These are phyloP conservation scores for Eptesicus fuscus DNA, from an alignment of 2,113 vertebrate species.

Conservation along the genomic window DNA sequence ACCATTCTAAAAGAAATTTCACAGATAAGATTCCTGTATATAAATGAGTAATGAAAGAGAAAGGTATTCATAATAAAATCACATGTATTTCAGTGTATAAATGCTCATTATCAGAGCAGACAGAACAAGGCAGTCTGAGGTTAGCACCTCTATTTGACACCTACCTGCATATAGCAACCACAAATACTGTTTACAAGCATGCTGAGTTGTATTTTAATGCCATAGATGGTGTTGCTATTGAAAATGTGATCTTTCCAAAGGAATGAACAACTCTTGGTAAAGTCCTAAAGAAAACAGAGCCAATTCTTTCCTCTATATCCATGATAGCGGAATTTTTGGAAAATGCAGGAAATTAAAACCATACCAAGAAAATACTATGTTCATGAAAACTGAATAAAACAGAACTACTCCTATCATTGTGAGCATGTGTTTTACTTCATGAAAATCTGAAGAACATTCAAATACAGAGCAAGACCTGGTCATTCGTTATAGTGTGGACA, in stretches of 20 bases:
- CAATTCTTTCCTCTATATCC: background rate
- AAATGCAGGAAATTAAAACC: background rate
- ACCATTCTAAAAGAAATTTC: background rate
- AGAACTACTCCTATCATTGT: background rate
- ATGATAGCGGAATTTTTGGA: background rate
- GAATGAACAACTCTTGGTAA: background rate
- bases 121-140: background rate
- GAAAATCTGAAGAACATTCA: background rate
- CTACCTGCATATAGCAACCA: background rate
- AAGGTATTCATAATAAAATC: background rate
- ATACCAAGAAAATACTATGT: background rate
- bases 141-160: background rate
- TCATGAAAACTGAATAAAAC: background rate
- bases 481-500: background rate
- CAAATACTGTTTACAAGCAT: background rate
- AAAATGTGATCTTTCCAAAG: background rate
- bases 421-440: background rate
- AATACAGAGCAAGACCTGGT: background rate
- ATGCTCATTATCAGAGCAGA: background rate
- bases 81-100: background rate
- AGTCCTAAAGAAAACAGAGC: background rate
- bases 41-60: background rate
- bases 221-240: background rate
- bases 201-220: background rate
- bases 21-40: background rate